phyloP scores from a whole-genome alignment of 2,888 invertebrate species.

The Troides aeacus region DNA sequence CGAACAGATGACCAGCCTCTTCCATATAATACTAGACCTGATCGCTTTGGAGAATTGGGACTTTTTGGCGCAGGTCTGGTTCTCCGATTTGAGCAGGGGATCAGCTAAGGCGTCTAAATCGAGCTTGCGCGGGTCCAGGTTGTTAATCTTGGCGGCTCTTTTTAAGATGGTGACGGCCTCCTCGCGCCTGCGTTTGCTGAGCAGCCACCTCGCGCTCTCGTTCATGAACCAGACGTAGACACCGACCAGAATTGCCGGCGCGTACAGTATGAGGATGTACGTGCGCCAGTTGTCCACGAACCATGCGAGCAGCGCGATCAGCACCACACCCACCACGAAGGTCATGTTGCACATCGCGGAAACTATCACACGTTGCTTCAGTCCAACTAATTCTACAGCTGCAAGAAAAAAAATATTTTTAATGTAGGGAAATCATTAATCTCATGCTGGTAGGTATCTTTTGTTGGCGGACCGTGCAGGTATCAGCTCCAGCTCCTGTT shows the following conservation, averaged over 20 bases:
- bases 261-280: constrained; percentile 84
- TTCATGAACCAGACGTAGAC: constrained; percentile 87
- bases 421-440: no score
- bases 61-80: constrained; percentile 57
- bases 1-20: constrained; percentile 83
- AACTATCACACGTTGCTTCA: constrained; percentile 86
- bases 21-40: constrained; percentile 78
- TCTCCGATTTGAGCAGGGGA: constrained; percentile 58
- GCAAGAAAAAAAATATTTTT: constrained; percentile 39
- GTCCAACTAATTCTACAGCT: constrained; percentile 90
- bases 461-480: no score
- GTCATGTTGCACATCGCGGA: constrained; percentile 87
- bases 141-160: constrained; percentile 83
- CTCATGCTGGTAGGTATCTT: no score
- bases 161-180: constrained; percentile 83
- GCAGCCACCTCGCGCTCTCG: constrained; percentile 89
- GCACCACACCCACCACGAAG: constrained; percentile 87
- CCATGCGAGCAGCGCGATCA: constrained; percentile 86
- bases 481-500: no score
- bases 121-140: constrained; percentile 69
- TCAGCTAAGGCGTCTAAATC: constrained; percentile 70
- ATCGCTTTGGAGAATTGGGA: constrained; percentile 75
- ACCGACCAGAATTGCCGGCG: constrained; percentile 84
- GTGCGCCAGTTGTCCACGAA: constrained; percentile 86
- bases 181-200: constrained; percentile 84